These are phyloP conservation scores for Ligdia adustata DNA, from an alignment of 2,888 invertebrate species.

Conservation along the genomic window DNA sequence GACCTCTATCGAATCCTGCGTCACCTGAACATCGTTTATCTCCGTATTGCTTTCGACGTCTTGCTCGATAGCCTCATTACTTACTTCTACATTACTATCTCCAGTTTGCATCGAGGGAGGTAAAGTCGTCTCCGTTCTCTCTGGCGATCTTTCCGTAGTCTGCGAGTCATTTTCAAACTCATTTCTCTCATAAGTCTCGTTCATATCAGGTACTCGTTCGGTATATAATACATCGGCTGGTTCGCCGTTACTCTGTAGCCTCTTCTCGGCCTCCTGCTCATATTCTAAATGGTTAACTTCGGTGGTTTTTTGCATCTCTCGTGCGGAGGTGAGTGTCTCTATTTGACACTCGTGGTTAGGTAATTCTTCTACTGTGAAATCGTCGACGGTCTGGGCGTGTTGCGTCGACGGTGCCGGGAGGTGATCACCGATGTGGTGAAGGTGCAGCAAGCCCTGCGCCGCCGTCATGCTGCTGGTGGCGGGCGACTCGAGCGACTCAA, in stretches of 20 bases:
- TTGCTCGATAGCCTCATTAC: constrained; percentile 32
- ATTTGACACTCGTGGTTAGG: too few relatives aligned
- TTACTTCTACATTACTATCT: not conserved
- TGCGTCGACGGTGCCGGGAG: constrained; percentile 36
- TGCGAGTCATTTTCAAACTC: constrained; percentile 46
- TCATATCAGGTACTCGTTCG: constrained; percentile 64
- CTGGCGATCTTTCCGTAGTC: constrained; percentile 47
- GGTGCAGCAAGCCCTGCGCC: constrained; percentile 70
- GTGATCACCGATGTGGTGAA: constrained; percentile 71
- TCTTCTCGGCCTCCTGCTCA: constrained; percentile 59
- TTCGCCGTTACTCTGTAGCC: constrained; percentile 54
- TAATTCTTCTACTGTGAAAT: too few relatives aligned
- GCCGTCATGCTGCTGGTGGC: constrained; percentile 72
- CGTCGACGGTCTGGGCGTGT: constrained; percentile 50
- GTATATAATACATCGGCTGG: constrained; percentile 54
- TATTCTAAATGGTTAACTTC: constrained; percentile 59
- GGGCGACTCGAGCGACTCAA: constrained; percentile 84
- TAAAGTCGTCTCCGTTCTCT: constrained; percentile 52
- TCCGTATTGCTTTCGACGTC: constrained; percentile 9
- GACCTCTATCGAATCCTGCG: constrained; percentile 9
- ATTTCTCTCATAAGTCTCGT: constrained; percentile 52
- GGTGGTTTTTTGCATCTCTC: constrained; percentile 29
- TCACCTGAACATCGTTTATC: constrained; percentile 2
- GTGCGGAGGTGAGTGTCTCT: constrained; percentile 44
- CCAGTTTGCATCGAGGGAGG: constrained; percentile 37